phyloP scores from a whole-genome alignment of 2,113 vertebrate species.

The Sardina pilchardus region DNA sequence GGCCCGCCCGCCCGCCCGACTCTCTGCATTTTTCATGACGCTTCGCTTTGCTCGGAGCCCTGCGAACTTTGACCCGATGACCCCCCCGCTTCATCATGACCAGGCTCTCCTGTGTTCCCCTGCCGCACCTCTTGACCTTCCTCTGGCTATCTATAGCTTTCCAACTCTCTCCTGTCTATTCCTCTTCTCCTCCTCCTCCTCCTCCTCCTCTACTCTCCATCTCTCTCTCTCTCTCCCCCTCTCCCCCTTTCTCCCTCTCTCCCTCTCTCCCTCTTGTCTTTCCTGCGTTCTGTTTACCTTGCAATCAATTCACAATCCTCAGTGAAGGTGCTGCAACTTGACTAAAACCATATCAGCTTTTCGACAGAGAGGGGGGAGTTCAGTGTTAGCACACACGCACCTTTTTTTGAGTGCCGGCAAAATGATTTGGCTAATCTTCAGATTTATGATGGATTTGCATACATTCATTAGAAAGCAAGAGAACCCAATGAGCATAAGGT shows the following conservation, averaged over 20 bases:
- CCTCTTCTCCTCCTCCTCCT: neutral
- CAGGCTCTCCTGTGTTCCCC: constrained; percentile 12
- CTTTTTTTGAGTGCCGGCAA: constrained; percentile 21
- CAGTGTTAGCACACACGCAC: neutral
- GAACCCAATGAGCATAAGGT: constrained; percentile 56
- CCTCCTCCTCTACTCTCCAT: neutral
- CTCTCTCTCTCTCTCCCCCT: neutral
- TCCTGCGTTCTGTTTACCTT: constrained; percentile 10
- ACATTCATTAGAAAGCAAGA: constrained; percentile 55
- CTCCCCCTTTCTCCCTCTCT: neutral
- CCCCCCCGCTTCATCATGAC: constrained; percentile 25
- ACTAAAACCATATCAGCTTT: constrained; percentile 56
- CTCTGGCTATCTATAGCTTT: constrained; percentile 7
- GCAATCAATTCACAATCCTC: constrained; percentile 26
- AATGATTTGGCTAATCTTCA: constrained; percentile 61
- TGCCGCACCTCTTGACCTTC: neutral
- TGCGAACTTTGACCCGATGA: constrained; percentile 49
- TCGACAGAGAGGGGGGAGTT: constrained; percentile 54
- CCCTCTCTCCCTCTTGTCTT: neutral
- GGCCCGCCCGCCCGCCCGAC: constrained; percentile 44
- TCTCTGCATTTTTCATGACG: constrained; percentile 45
- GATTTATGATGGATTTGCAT: constrained; percentile 65
- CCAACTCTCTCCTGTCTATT: neutral
- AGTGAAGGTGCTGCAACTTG: constrained; percentile 28
- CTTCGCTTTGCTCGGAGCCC: constrained; percentile 7